Base-by-base conservation (phyloP, 2,797 vertebrate genomes). In the Sebastes kiyomatsui region DNA sequence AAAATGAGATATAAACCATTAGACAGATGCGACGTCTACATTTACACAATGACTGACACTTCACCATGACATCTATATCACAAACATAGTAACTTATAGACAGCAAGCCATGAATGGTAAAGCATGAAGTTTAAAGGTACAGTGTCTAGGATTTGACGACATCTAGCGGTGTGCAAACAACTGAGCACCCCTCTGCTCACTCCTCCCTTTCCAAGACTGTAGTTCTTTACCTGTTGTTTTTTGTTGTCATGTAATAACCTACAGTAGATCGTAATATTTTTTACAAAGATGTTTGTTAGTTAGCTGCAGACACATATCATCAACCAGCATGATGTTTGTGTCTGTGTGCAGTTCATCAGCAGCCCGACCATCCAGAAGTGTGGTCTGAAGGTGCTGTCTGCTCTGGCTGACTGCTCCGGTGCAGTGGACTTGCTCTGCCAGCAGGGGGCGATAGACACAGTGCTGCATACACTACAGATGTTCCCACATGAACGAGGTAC, bases 381-480 rank as follows among this genome's bases (percentile, higher is more conserved):
- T 87, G 98, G 98, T 11, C 84, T 99, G 12, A 96, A 94, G 92
- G 94, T 98, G 2, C 95, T 99, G 71, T 96, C 94, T 10, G 93
- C 95, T 10, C 85, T 99, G 83, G 92, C 94, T 7, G 97, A 96
- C 89, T 96, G 96, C 87, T 96, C 96, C 1, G 97, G 97, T 65
- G 97, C 96, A 0, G 92, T 97, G 90, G 97, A 97, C 84, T 88
- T 97, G 14, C 95, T 99, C 82, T 97, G 96, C 78, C 95, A 97
- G 67, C 96, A 97, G 90, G 98, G 98, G 80, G 97, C 97, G 30
- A 93, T 97, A 73, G 98, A 99, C 86, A 97, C 96, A 0, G 94
- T 96, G 22, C 96, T 99, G 32, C 98, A 98, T 32, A 96, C 96
- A 4, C 93, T 99, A 1, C 98, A 98, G 90, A 97, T 98, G 97